Conservation (phyloP, 2,888 invertebrate genomes). For the Leptura quadrifasciata region DNA sequence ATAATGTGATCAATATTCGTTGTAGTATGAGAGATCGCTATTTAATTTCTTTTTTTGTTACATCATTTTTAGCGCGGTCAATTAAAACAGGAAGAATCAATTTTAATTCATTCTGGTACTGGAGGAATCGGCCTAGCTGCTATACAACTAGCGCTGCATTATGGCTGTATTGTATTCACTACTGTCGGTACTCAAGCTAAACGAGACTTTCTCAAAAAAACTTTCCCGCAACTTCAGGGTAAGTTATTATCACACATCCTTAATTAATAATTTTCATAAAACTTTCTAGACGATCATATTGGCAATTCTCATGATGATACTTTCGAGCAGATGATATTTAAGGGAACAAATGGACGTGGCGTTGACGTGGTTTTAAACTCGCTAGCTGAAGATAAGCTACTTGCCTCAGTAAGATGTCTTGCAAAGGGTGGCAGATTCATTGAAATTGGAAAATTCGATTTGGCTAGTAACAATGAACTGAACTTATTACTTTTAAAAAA, state of each 20-base stretch:
- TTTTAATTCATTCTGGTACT: constrained; percentile 78
- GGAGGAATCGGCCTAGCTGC: constrained; percentile 88
- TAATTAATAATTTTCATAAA: constrained; percentile 22
- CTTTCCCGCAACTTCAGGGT: constrained; percentile 73
- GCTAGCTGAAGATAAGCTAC: constrained; percentile 92
- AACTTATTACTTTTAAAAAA: constrained; percentile 82
- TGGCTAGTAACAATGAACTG: constrained; percentile 80
- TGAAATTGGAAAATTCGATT: constrained; percentile 91
- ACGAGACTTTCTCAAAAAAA: constrained; percentile 78
- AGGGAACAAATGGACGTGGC: constrained; percentile 88
- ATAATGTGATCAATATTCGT: no score
- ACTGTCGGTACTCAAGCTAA: constrained; percentile 83
- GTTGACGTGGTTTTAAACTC: constrained; percentile 96
- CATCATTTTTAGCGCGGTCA: constrained; percentile 51
- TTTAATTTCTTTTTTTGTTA: not conserved
- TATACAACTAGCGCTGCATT: constrained; percentile 81
- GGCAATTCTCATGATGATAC: constrained; percentile 86
- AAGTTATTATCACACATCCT: constrained; percentile 24
- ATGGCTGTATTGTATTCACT: constrained; percentile 81
- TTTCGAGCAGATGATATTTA: constrained; percentile 90
- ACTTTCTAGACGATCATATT: constrained; percentile 52
- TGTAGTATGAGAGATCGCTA: not conserved
- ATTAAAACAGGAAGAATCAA: constrained; percentile 69
- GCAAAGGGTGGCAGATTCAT: constrained; percentile 82
- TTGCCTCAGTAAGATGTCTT: constrained; percentile 81